Percentiles rank a stretch among this genome's conserved stretches.
phyloP scores from a whole-genome alignment of 2,113 vertebrate species.

The Terrapene triunguis region DNA sequence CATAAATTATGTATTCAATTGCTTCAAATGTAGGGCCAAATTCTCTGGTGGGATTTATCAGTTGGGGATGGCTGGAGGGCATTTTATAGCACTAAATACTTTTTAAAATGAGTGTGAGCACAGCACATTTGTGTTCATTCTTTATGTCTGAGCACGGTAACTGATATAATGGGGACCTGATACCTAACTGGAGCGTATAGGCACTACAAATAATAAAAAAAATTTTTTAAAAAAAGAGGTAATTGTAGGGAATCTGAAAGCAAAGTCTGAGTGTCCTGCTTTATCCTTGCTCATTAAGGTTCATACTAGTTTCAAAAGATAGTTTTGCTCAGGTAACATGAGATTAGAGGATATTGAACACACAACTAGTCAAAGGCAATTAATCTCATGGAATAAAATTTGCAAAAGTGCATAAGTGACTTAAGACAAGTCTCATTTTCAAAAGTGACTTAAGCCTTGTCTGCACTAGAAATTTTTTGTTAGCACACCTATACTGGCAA shows the following conservation, averaged over 20 bases:
- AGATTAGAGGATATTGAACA: background rate
- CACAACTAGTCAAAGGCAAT: background rate
- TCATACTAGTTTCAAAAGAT: background rate
- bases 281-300: background rate
- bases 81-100: background rate
- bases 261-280: background rate
- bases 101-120: accelerated
- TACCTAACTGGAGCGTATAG: background rate
- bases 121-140: background rate
- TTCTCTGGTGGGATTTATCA: background rate
- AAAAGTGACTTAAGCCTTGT: background rate
- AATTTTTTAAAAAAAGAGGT: background rate
- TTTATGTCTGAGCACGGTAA: background rate
- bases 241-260: background rate
- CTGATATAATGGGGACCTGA: background rate
- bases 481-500: background rate
- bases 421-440: background rate
- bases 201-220: background rate
- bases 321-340: background rate
- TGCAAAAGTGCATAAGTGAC: background rate
- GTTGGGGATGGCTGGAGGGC: background rate
- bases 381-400: background rate
- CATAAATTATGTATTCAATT: conserved; percentile 24
- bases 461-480: background rate
- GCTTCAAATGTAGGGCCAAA: background rate